These are phyloP conservation scores for Acestrorhynchus altus DNA, from an alignment of 2,797 vertebrate species.

Conservation along the genomic window DNA sequence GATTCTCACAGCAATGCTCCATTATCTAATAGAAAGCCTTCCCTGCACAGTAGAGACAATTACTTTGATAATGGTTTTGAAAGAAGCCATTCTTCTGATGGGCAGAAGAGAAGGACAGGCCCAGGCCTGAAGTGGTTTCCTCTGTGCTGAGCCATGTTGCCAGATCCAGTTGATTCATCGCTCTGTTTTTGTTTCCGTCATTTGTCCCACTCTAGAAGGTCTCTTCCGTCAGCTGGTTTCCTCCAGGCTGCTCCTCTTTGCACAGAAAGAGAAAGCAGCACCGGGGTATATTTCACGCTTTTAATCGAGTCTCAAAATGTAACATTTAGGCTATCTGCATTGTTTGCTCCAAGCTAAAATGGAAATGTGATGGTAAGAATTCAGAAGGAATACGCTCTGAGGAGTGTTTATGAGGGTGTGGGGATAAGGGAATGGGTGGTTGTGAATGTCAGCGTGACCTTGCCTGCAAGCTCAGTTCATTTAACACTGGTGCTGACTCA, in stretches of 20 bases:
- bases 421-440: constrained; percentile 10
- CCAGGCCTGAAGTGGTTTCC: neutral
- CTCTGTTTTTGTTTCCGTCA: neutral
- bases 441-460: constrained; percentile 48
- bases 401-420: constrained; percentile 1
- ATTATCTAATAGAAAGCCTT: too few species aligned
- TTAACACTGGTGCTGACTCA: constrained; percentile 19
- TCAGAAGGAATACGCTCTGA: neutral
- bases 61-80: too few species aligned
- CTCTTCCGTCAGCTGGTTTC: neutral
- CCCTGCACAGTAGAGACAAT: too few species aligned
- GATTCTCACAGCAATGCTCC: too few species aligned
- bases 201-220: neutral
- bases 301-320: too few species aligned
- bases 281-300: neutral
- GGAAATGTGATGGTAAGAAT: neutral
- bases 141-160: neutral
- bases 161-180: constrained; percentile 23
- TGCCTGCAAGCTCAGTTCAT: constrained; percentile 3
- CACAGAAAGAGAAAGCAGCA: neutral
- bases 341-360: neutral
- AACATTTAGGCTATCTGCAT: neutral
- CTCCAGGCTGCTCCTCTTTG: neutral
- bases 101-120: neutral
- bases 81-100: too few species aligned